phyloP scores from a whole-genome alignment of 2,113 vertebrate species.

The Syngnathus scovelli region DNA sequence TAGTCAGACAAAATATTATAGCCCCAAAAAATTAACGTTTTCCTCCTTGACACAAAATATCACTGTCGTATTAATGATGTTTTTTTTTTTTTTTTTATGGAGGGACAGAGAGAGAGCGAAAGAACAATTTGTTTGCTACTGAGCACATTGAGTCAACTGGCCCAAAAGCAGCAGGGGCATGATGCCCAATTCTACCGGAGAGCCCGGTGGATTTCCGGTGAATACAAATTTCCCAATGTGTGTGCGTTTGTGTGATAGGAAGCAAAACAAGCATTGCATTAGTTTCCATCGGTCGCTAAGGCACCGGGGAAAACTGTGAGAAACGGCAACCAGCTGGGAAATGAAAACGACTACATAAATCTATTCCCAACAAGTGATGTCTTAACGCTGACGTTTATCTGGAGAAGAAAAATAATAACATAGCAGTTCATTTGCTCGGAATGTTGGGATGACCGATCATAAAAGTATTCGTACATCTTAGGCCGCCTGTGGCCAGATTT shows the following conservation, averaged over 20 bases:
- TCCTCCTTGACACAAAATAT: constrained; percentile 47
- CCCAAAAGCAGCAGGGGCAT: constrained; percentile 36
- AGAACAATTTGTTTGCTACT: constrained; percentile 59
- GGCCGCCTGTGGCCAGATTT: neutral
- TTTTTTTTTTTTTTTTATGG: constrained; percentile 64
- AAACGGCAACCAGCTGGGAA: constrained; percentile 14
- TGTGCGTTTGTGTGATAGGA: constrained; percentile 11
- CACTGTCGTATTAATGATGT: constrained; percentile 47
- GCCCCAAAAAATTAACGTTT: constrained; percentile 27
- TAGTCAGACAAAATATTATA: constrained; percentile 23
- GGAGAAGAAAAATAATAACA: constrained; percentile 25
- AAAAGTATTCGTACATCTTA: neutral
- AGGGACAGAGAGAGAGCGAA: constrained; percentile 37
- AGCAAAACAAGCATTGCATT: constrained; percentile 27
- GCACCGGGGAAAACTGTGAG: constrained; percentile 11
- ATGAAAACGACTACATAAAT: constrained; percentile 19
- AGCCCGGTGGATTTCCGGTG: constrained; percentile 41
- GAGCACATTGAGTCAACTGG: constrained; percentile 53
- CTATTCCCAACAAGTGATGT: constrained; percentile 30
- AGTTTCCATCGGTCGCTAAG: constrained; percentile 19
- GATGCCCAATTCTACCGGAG: constrained; percentile 40
- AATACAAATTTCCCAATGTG: constrained; percentile 40
- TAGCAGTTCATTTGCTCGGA: neutral
- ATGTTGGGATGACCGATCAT: neutral
- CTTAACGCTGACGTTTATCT: constrained; percentile 7